These are phyloP conservation scores for Brachionus rotundiformis DNA, from an alignment of 1,140 invertebrate species.

Conservation along the genomic window DNA sequence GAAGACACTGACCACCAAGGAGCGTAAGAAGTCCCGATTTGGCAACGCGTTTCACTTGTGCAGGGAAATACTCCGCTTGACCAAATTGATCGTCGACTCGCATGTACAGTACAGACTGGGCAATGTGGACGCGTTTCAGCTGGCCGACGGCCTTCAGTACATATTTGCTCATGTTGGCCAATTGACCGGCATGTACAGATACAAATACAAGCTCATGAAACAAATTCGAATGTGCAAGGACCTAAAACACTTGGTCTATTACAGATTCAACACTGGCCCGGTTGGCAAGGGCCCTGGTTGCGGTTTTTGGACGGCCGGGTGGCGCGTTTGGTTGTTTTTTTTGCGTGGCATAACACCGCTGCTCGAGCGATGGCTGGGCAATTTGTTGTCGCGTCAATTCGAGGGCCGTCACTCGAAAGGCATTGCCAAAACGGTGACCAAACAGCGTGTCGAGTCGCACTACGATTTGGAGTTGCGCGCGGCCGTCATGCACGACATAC, in stretches of 20 bases:
- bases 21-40: conserved; percentile 97
- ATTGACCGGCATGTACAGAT: conserved; percentile 98
- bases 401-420: conserved; percentile 98
- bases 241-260: conserved; percentile 98
- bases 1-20: conserved; percentile 97
- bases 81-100: conserved; percentile 96
- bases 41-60: conserved; percentile 99
- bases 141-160: conserved; percentile 98
- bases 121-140: conserved; percentile 96
- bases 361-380: conserved; percentile 95
- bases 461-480: conserved; percentile 96
- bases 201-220: conserved; percentile 99
- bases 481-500: conserved; percentile 98
- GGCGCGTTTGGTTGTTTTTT: conserved; percentile 99
- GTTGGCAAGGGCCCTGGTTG: conserved; percentile 98
- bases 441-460: conserved; percentile 97
- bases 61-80: conserved; percentile 92
- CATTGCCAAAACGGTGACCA: conserved; percentile 98
- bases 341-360: conserved; percentile 97
- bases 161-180: conserved; percentile 99
- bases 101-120: conserved; percentile 98
- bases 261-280: conserved; percentile 96
- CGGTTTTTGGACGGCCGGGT: conserved; percentile 98
- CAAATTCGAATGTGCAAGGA: conserved; percentile 99
- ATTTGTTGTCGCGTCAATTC: conserved; percentile 94